phyloP scores from a whole-genome alignment of 1,140 invertebrate species.

The Hycleus phaleratus region DNA sequence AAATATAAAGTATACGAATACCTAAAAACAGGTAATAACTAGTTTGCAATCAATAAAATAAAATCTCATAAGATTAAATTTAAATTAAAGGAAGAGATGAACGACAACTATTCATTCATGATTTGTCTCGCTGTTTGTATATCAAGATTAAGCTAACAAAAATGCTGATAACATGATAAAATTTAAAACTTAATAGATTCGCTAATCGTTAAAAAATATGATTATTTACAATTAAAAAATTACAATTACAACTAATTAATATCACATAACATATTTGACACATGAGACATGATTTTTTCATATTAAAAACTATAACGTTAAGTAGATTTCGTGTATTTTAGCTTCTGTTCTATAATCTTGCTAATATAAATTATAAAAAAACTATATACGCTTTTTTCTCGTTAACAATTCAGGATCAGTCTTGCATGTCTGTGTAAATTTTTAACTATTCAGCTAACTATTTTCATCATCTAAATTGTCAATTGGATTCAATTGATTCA shows the following conservation, averaged over 20 bases:
- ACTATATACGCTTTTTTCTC: too few species aligned
- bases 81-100: too few species aligned
- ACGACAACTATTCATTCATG: too few species aligned
- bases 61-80: too few species aligned
- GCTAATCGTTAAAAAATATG: too few species aligned
- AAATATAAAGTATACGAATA: too few species aligned
- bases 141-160: too few species aligned
- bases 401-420: constrained; percentile 6
- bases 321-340: background rate
- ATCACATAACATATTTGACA: constrained; percentile 31
- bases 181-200: too few species aligned
- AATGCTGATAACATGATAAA: too few species aligned
- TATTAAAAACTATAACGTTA: constrained; percentile 13
- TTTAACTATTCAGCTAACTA: constrained; percentile 13
- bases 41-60: too few species aligned
- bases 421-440: constrained; percentile 16
- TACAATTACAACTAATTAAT: constrained; percentile 1
- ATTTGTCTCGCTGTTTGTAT: too few species aligned
- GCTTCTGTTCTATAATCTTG: background rate
- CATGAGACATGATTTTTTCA: constrained; percentile 21
- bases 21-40: too few species aligned
- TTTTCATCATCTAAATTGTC: constrained; percentile 13
- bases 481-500: constrained; percentile 50
- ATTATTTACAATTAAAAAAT: background rate
- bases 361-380: constrained; percentile 7